Evolutionary conservation across 2,797 vertebrate genomes (phyloP).

Genomic region (Sebastolobus altivelis): DNA sequence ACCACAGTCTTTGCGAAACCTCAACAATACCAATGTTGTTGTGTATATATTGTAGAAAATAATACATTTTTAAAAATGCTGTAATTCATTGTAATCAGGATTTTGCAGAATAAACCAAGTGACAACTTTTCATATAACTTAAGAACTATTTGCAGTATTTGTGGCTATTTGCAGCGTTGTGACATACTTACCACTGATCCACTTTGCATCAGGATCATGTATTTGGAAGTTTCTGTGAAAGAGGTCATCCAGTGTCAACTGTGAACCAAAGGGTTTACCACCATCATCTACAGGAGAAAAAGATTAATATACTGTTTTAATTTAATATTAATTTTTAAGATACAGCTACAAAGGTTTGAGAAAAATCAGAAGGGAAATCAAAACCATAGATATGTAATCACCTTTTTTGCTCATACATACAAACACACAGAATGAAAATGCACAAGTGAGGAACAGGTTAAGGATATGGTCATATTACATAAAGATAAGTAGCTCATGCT

Average conservation of each 20-base stretch:
- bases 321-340: neutral
- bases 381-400: neutral
- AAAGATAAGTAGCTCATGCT: neutral
- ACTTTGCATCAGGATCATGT: slow-evolving; percentile 79
- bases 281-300: slow-evolving; percentile 63
- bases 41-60: too few species aligned
- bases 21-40: too few species aligned
- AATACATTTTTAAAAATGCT: neutral
- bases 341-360: neutral
- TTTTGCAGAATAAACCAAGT: neutral
- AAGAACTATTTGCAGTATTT: neutral
- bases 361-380: neutral
- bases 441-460: neutral
- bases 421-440: neutral
- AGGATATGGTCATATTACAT: neutral
- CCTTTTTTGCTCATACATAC: neutral
- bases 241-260: slow-evolving; percentile 82
- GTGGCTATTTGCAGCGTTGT: neutral
- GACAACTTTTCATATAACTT: neutral
- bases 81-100: neutral
- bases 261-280: slow-evolving; percentile 62
- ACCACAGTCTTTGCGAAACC: too few species aligned
- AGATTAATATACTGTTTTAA: neutral
- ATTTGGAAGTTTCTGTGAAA: slow-evolving; percentile 78
- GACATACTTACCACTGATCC: slow-evolving; percentile 78